Percentiles rank a stretch among this genome's conserved stretches.
These are phyloP conservation scores for Colossoma macropomum DNA, from an alignment of 2,113 vertebrate genomes.

Conservation along the genomic window DNA sequence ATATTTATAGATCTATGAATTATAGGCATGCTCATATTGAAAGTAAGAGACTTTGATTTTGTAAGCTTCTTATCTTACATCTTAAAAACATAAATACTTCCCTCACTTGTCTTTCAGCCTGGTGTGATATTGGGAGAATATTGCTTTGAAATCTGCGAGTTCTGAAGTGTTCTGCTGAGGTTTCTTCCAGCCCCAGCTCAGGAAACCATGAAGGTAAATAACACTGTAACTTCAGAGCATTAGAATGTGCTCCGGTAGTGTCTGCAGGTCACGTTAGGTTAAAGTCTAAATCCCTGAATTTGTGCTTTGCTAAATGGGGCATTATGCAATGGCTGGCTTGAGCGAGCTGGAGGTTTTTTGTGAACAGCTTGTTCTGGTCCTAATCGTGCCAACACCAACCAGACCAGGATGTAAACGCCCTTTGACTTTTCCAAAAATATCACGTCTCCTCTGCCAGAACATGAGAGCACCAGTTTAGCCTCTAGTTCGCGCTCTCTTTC, in stretches of 20 bases:
- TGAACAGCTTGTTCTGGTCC: constrained; percentile 75
- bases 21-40: not conserved
- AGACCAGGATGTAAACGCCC: constrained; percentile 64
- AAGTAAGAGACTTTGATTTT: not conserved
- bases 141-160: constrained; percentile 23
- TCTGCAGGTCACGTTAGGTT: constrained; percentile 63
- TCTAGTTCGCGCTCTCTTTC: not conserved
- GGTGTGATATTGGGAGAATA: not conserved
- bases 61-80: no score
- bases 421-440: constrained; percentile 38
- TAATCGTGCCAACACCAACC: constrained; percentile 76
- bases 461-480: constrained; percentile 5
- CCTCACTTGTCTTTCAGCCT: not conserved
- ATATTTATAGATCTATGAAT: not conserved
- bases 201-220: constrained; percentile 43
- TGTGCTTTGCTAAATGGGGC: constrained; percentile 72
- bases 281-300: constrained; percentile 71
- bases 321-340: constrained; percentile 73
- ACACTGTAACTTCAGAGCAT: constrained; percentile 39
- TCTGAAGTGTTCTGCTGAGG: constrained; percentile 31
- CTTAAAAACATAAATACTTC: not conserved
- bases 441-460: constrained; percentile 8
- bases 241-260: constrained; percentile 63
- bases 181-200: not conserved
- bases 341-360: constrained; percentile 67